Evolutionary conservation across 2,888 invertebrate genomes (phyloP), one percentile per base, ranked within the genome.

Genomic region (Andrena hattorfiana): DNA sequence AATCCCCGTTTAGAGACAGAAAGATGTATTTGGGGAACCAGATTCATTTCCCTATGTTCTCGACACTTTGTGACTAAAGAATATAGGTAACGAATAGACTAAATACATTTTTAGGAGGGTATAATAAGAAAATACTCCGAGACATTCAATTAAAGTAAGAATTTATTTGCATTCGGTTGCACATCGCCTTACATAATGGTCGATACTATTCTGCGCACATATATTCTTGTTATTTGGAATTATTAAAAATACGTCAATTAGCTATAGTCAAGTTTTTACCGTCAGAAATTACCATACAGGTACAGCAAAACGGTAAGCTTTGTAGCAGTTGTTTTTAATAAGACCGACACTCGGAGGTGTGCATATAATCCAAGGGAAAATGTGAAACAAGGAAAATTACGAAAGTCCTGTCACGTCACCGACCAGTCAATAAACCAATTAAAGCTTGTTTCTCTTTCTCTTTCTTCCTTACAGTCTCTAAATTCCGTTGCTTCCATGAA

Each of bases 401-500:
- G 26, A 30, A 23, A 54, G 26, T 54, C 28, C 59, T 2, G n/a
- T 74, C 72, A 63, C 86, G 85, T 92, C 92, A 92, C 87, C 95
- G 95, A 0, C 96, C 95, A 90, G 97, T 97, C 66, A 97, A 94
- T 85, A 97, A 94, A 84, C 96, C 96, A 87, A 98, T 95, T 6
- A 99, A 95, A 0, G 97, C 96, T 77, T 97, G 97, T 92, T 99
- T 99, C 91, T 99, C 99, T 90, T 98, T 98, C 93, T 98, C 98
- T 94, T 99, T 99, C 95, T 98, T 99, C 86, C 98, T 96, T 0
- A 99, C 99, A 0, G 98, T 96, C 87, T 99, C 99, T 13, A 99
- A 95, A 91, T 98, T 98, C 81, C 99, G 95, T 88, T 97, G 98
- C 91, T 97, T 97, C 99, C 99, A 99, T 0, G 97, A 97, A 92